Conservation (phyloP, 2,888 invertebrate species). For the Operophtera brumata region DNA sequence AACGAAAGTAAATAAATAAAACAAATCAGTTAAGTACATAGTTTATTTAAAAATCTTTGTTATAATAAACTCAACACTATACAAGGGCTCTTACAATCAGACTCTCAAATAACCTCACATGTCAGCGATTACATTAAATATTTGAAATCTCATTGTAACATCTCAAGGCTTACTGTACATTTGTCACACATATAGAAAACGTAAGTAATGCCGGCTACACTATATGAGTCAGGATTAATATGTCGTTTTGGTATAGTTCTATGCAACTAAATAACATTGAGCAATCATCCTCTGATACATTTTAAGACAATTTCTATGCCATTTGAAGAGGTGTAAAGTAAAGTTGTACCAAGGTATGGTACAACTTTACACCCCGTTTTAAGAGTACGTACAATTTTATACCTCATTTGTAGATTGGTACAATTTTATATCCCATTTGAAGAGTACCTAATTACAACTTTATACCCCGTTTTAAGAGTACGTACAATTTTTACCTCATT, state of each 20-base stretch:
- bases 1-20: constrained; percentile 44
- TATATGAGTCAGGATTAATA: constrained; percentile 8
- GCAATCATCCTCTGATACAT: constrained; percentile 48
- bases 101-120: constrained; percentile 41
- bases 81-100: constrained; percentile 68
- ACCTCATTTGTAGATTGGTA: too few species aligned
- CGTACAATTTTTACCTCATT: constrained; percentile 32
- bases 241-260: constrained; percentile 61
- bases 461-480: too few species aligned
- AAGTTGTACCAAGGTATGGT: too few species aligned
- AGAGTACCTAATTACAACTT: too few species aligned
- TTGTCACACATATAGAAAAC: constrained; percentile 21
- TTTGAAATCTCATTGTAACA: constrained; percentile 22
- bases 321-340: not conserved
- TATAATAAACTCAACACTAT: constrained; percentile 76
- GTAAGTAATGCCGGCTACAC: not conserved
- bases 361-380: too few species aligned
- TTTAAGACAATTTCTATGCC: constrained; percentile 4
- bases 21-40: constrained; percentile 72
- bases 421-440: too few species aligned
- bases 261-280: constrained; percentile 73
- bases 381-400: too few species aligned
- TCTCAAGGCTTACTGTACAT: constrained; percentile 22
- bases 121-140: constrained; percentile 32
- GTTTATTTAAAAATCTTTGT: constrained; percentile 79